Conservation (phyloP, 2,888 invertebrate species). For the Agrilus mali region DNA sequence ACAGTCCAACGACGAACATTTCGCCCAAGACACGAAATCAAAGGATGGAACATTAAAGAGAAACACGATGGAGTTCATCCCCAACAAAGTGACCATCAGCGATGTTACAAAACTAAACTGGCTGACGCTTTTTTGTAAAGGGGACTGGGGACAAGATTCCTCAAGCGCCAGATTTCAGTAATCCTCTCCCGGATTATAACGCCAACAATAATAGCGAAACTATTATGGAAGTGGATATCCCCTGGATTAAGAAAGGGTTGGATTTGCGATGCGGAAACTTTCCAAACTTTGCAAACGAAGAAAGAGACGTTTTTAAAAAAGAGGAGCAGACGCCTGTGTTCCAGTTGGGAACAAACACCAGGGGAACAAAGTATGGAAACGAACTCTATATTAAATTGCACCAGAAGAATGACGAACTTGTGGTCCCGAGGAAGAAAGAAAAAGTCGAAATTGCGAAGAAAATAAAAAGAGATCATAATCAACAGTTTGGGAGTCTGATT, state of each 20-base stretch:
- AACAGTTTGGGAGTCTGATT: conserved; percentile 31
- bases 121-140: conserved; percentile 46
- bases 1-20: conserved; percentile 1
- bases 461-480: conserved; percentile 30
- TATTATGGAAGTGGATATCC: background rate
- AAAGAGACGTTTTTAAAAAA: no score
- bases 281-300: no score
- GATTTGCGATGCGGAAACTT: no score
- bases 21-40: background rate
- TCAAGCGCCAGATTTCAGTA: conserved; percentile 4
- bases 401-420: conserved; percentile 32
- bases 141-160: conserved; percentile 43
- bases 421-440: conserved; percentile 40
- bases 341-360: background rate
- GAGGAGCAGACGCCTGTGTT: no score
- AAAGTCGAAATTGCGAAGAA: conserved; percentile 35
- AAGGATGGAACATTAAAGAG: no score
- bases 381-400: no score
- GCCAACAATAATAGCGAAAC: conserved; percentile 7
- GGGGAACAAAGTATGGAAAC: background rate
- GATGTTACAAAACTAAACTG: conserved; percentile 33
- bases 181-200: no score
- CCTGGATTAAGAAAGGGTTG: no score
- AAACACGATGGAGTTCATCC: background rate
- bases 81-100: conserved; percentile 3